Conservation (phyloP, 2,113 vertebrate genomes). For the Istiophorus platypterus region DNA sequence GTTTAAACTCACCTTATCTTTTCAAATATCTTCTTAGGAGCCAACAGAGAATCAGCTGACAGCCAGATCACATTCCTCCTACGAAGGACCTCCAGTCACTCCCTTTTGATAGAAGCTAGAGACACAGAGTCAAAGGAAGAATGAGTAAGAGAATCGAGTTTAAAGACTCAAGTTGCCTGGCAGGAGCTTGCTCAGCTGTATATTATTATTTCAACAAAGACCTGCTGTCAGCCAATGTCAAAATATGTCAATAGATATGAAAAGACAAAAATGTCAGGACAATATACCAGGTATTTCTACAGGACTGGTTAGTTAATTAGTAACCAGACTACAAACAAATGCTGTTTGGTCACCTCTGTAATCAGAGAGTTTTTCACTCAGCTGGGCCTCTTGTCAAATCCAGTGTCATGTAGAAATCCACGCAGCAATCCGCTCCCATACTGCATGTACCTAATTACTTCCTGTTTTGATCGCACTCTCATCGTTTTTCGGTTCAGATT, state of each 20-base stretch:
- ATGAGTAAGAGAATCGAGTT: slow-evolving; percentile 30
- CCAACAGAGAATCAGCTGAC: slow-evolving; percentile 4
- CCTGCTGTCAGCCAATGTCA: slow-evolving; percentile 5
- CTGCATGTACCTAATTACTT: neutral
- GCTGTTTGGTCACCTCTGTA: slow-evolving; percentile 42
- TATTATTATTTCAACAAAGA: slow-evolving; percentile 3
- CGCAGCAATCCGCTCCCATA: slow-evolving; percentile 13
- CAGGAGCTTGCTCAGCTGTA: slow-evolving; percentile 6
- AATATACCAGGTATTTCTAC: slow-evolving; percentile 30
- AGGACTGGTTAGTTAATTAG: slow-evolving; percentile 66
- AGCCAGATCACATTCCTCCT: slow-evolving; percentile 56
- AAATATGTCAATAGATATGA: slow-evolving; percentile 16
- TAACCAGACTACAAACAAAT: slow-evolving; percentile 73
- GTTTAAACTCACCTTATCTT: slow-evolving; percentile 13
- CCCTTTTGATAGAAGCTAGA: slow-evolving; percentile 66
- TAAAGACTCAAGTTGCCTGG: slow-evolving; percentile 13
- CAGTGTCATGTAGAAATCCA: slow-evolving; percentile 22
- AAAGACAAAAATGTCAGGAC: slow-evolving; percentile 22
- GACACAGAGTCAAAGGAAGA: slow-evolving; percentile 8
- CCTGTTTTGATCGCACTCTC: neutral
- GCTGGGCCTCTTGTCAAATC: slow-evolving; percentile 6
- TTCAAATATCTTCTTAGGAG: slow-evolving; percentile 19
- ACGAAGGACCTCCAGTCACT: slow-evolving; percentile 65
- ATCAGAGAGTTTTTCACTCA: slow-evolving; percentile 40
- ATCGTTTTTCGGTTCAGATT: neutral